Percentiles rank a stretch among this genome's conserved stretches.
These are phyloP conservation scores for Umimayanthus chanpuru DNA, from an alignment of 92 coral and sea anemone genomes.

Conservation along the genomic window DNA sequence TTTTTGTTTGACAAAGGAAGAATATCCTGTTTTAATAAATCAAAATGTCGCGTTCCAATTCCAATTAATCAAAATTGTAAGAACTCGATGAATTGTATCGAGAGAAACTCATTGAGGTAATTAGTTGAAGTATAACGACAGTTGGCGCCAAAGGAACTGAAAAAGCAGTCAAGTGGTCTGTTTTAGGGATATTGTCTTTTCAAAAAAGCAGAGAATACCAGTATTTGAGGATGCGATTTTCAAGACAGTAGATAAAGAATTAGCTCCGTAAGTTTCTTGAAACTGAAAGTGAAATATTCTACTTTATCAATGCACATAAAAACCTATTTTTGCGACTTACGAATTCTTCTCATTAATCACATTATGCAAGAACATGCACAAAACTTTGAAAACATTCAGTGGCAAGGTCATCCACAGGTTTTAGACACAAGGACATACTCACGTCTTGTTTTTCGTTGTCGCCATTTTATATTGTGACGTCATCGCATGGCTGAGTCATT, in stretches of 20 bases:
- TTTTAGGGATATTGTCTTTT: neutral
- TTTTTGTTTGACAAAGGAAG: neutral
- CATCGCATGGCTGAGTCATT: neutral
- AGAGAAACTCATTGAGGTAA: neutral
- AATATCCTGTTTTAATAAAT: neutral
- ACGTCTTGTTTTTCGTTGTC: neutral
- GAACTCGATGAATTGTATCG: neutral
- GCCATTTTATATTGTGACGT: neutral
- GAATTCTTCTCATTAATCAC: neutral
- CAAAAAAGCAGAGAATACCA: neutral
- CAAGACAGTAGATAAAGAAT: slow-evolving; percentile 18
- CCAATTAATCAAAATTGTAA: neutral
- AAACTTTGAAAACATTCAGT: neutral
- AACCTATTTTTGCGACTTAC: neutral
- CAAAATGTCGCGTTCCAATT: neutral
- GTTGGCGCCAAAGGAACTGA: slow-evolving; percentile 18
- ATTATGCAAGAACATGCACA: neutral
- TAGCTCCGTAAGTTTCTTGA: neutral
- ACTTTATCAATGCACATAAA: neutral
- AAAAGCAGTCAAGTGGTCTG: neutral
- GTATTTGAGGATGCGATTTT: neutral
- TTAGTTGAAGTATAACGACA: slow-evolving; percentile 7
- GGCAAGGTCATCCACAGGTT: neutral
- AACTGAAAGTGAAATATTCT: neutral
- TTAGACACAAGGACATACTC: neutral